Evolutionary conservation across 2,888 invertebrate species (phyloP).

Genomic region (Protophormia terraenovae): DNA sequence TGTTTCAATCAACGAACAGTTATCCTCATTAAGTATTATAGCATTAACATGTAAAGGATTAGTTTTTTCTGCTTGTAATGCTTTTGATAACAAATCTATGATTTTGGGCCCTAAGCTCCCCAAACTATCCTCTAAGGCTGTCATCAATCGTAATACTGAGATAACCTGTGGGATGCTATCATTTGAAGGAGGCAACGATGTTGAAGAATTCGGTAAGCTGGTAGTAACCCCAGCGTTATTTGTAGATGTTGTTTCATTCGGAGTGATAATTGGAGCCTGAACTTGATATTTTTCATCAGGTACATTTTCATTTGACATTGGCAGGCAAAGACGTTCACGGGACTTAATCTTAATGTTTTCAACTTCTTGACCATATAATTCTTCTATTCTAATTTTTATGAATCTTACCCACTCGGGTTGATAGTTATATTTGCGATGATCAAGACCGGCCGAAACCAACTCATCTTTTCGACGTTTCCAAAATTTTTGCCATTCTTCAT

Average conservation of each 20-base stretch:
- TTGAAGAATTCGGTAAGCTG: not conserved
- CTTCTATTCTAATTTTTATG: conserved; percentile 90
- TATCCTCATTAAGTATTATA: conserved; percentile 85
- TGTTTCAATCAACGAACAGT: conserved; percentile 83
- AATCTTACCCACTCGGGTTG: conserved; percentile 93
- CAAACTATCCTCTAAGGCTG: conserved; percentile 89
- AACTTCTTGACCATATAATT: conserved; percentile 87
- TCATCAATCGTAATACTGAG: conserved; percentile 87
- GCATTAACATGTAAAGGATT: conserved; percentile 87
- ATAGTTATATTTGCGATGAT: conserved; percentile 90
- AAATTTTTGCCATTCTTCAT: conserved; percentile 93
- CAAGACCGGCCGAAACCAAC: conserved; percentile 82
- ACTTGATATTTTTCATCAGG: conserved; percentile 84
- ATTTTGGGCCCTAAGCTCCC: conserved; percentile 91
- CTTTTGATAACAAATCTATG: conserved; percentile 83
- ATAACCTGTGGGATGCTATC: conserved; percentile 82
- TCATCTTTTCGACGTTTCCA: conserved; percentile 92
- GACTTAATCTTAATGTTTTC: conserved; percentile 79
- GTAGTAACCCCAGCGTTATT: not conserved
- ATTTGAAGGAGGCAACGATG: not conserved
- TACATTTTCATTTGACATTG: conserved; percentile 75
- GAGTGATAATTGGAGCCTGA: conserved; percentile 79
- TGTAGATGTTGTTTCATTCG: not conserved
- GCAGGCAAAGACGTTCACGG: conserved; percentile 75
- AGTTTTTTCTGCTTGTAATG: conserved; percentile 72